Evolutionary conservation across 2,888 invertebrate genomes (phyloP).

Genomic region (Oscheius sp.): DNA sequence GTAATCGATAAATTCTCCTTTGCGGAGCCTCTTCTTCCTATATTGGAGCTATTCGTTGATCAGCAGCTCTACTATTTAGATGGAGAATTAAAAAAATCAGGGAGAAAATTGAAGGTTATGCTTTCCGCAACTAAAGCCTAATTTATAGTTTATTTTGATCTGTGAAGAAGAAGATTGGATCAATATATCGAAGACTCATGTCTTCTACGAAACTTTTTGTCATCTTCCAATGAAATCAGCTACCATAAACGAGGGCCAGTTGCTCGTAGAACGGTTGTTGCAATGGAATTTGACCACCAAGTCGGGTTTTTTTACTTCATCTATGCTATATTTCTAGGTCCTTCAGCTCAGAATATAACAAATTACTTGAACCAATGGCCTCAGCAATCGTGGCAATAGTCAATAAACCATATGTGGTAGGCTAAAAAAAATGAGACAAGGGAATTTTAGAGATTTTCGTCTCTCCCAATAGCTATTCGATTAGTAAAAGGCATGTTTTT

Average conservation of each 20-base stretch:
- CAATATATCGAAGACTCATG: slow-evolving; percentile 35
- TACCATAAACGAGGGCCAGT: slow-evolving; percentile 33
- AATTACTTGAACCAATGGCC: slow-evolving; percentile 50
- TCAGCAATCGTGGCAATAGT: slow-evolving; percentile 42
- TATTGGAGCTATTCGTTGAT: slow-evolving; percentile 61
- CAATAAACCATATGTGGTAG: slow-evolving; percentile 43
- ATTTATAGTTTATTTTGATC: slow-evolving; percentile 56
- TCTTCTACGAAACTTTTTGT: slow-evolving; percentile 36
- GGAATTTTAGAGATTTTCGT: slow-evolving; percentile 30
- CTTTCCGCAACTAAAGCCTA: background rate
- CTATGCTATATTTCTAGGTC: slow-evolving; percentile 40
- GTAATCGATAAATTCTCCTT: slow-evolving; percentile 53
- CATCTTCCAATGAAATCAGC: slow-evolving; percentile 41
- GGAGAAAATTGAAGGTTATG: slow-evolving; percentile 37
- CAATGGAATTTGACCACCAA: slow-evolving; percentile 55
- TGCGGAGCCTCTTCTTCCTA: slow-evolving; percentile 53
- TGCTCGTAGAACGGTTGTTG: slow-evolving; percentile 36
- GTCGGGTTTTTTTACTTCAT: slow-evolving; percentile 19
- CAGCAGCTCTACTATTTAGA: slow-evolving; percentile 46
- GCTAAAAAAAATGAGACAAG: background rate
- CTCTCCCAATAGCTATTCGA: slow-evolving; percentile 40
- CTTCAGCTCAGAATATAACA: slow-evolving; percentile 60
- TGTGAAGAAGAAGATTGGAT: slow-evolving; percentile 52
- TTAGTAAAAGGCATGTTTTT: slow-evolving; percentile 53
- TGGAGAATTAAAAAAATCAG: slow-evolving; percentile 40